A percentile compares a stretch with the other conserved stretches of the same genome.
Conservation (phyloP, 2,797 vertebrate genomes). For the Prunella strophiata region DNA sequence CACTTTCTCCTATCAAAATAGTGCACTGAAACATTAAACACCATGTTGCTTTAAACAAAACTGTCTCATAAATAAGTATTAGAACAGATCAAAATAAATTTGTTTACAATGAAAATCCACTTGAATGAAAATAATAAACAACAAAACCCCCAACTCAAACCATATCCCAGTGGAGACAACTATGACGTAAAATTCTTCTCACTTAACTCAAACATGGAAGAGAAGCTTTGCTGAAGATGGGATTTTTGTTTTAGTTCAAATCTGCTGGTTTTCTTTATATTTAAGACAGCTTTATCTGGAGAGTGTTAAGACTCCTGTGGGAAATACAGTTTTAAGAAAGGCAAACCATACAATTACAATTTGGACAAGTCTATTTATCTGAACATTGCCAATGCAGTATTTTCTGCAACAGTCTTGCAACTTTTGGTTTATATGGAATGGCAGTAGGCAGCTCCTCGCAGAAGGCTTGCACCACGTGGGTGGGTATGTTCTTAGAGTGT, state of each 20-base stretch:
- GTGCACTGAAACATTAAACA: constrained; percentile 55
- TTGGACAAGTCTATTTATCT: constrained; percentile 59
- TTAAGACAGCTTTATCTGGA: constrained; percentile 63
- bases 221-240: constrained; percentile 50
- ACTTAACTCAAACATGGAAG: constrained; percentile 46
- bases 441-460: constrained; percentile 66
- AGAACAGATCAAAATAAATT: constrained; percentile 58
- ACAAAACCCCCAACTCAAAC: constrained; percentile 45
- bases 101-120: constrained; percentile 71
- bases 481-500: constrained; percentile 55
- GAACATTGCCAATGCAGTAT: constrained; percentile 47
- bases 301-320: constrained; percentile 57
- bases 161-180: constrained; percentile 24
- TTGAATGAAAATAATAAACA: constrained; percentile 46
- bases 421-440: not conserved
- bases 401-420: constrained; percentile 54
- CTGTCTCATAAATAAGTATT: constrained; percentile 36
- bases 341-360: constrained; percentile 65
- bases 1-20: constrained; percentile 62
- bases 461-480: constrained; percentile 40
- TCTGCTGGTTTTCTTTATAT: constrained; percentile 46
- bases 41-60: constrained; percentile 19
- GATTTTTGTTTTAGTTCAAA: constrained; percentile 53
- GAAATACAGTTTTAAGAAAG: constrained; percentile 64
- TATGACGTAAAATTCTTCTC: constrained; percentile 41